phyloP scores from a whole-genome alignment of 2,797 vertebrate species.

The Scleropages formosus region DNA sequence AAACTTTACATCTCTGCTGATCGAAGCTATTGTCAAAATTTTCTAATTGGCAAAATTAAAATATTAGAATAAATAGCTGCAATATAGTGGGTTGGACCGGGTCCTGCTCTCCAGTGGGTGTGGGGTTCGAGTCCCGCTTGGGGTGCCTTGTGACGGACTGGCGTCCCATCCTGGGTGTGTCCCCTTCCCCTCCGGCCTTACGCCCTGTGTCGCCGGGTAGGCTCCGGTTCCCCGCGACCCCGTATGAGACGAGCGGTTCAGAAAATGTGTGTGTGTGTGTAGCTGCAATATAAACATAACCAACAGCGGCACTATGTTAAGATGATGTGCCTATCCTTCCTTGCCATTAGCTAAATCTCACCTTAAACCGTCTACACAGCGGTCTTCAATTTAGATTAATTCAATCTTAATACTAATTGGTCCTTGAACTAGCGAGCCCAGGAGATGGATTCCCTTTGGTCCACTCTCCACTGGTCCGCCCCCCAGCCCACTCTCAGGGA shows the following conservation, averaged over 20 bases:
- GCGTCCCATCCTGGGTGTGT: too few relatives aligned
- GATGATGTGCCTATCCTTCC: slow-evolving; percentile 56
- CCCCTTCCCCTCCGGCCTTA: too few relatives aligned
- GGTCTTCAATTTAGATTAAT: slow-evolving; percentile 76
- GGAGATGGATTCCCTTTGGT: slow-evolving; percentile 70
- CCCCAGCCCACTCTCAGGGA: slow-evolving; percentile 61
- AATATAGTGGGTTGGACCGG: slow-evolving; percentile 11
- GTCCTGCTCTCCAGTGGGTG: too few relatives aligned
- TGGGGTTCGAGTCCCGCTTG: too few relatives aligned
- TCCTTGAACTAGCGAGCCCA: slow-evolving; percentile 64
- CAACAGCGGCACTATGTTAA: background rate
- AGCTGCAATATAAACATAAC: background rate
- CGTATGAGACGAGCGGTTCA: too few relatives aligned
- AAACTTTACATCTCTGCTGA: too few relatives aligned
- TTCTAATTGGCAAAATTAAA: slow-evolving; percentile 5
- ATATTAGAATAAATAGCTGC: background rate
- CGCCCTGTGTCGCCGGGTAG: too few relatives aligned
- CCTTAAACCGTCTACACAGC: slow-evolving; percentile 73
- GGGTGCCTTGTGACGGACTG: too few relatives aligned
- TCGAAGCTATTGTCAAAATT: background rate
- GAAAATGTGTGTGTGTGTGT: too few relatives aligned
- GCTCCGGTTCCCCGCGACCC: too few relatives aligned
- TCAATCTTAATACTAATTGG: slow-evolving; percentile 79
- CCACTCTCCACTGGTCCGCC: slow-evolving; percentile 53
- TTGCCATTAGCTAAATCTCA: slow-evolving; percentile 71